Evolutionary conservation across 1,140 invertebrate species (phyloP), one percentile per base, ranked within the genome.

Genomic region (Cotesia vestalis): DNA sequence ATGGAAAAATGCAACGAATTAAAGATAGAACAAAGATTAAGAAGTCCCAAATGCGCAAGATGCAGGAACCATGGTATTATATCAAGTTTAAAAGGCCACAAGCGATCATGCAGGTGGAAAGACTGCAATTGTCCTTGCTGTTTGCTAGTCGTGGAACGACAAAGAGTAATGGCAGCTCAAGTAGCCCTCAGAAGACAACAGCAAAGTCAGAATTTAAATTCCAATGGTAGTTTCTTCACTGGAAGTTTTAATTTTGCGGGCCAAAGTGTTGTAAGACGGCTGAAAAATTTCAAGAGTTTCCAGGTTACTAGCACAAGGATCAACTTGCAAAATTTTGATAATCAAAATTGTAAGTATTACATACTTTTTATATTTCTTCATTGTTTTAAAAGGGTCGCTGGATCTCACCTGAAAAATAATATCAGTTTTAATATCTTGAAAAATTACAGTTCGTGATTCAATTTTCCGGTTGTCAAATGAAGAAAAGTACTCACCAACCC

Each of bases 11-110:
- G 12, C 27, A 62, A 14, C 66, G 40, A 55, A 14, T 12, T 5
- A 36, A 66, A 3, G 38, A 40, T 40, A 3, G 84, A 85, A 53
- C 81, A 83, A 67, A 80, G 84, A 57, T 69, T 91, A 35, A 81
- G 94, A 46, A 95, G 93, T 27, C 95, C 95, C 8, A 96, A 96
- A 86, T 96, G 95, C 82, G 95, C 95, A 0, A 86, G 95, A 6
- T 97, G 95, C 78, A 88, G 94, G 53, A 96, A 96, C 82, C 95
- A 97, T 78, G 95, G 95, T 0, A 93, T 96, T 6, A 95, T 96
- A 73, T 95, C 94, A 0, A 93, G 94, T 77, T 86, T 96, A 61
- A 95, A 95, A 82, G 94, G 94, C 11, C 95, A 97, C 85, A 96
- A 96, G 81, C 89, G 92, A 61, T 87, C 93, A 53, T 94, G 93